Evolutionary conservation across 2,113 vertebrate genomes (phyloP).

Genomic region (Datnioides undecimradiatus): DNA sequence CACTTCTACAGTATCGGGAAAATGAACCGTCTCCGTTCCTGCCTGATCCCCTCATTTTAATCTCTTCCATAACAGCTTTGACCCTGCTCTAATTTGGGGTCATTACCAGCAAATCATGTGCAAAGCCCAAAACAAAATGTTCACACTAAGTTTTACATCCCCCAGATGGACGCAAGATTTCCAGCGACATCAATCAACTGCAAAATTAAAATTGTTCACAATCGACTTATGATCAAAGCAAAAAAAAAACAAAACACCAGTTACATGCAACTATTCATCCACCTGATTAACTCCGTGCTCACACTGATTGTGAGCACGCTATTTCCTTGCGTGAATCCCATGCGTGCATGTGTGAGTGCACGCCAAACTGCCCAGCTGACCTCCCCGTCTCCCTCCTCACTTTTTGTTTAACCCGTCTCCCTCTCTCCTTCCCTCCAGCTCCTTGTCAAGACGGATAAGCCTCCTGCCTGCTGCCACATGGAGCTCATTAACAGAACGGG

Average conservation of each 20-base stretch:
- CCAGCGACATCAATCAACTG: constrained; percentile 43
- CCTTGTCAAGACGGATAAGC: constrained; percentile 74
- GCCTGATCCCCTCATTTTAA: constrained; percentile 28
- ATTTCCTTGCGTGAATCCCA: constrained; percentile 31
- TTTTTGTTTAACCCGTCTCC: constrained; percentile 49
- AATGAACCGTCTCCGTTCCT: constrained; percentile 4
- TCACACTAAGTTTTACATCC: constrained; percentile 50
- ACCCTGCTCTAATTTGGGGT: constrained; percentile 53
- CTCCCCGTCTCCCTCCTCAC: constrained; percentile 51
- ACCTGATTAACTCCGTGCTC: constrained; percentile 18
- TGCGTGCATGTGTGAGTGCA: constrained; percentile 1
- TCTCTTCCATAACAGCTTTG: constrained; percentile 50
- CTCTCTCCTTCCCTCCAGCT: constrained; percentile 57
- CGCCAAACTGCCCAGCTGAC: constrained; percentile 41
- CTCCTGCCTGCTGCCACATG: constrained; percentile 78
- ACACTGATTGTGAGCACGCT: constrained; percentile 44
- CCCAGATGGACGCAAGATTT: constrained; percentile 41
- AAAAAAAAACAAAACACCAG: background rate
- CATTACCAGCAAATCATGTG: constrained; percentile 51
- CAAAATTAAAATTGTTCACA: constrained; percentile 29
- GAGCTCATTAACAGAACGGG: constrained; percentile 77
- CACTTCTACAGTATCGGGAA: constrained; percentile 10
- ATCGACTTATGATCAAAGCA: constrained; percentile 47
- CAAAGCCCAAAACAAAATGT: constrained; percentile 57
- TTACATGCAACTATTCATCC: constrained; percentile 23